Evolutionary conservation across 2,888 invertebrate species (phyloP), one percentile per base, ranked within the genome.

Genomic region (Hypercompe scribonia): DNA sequence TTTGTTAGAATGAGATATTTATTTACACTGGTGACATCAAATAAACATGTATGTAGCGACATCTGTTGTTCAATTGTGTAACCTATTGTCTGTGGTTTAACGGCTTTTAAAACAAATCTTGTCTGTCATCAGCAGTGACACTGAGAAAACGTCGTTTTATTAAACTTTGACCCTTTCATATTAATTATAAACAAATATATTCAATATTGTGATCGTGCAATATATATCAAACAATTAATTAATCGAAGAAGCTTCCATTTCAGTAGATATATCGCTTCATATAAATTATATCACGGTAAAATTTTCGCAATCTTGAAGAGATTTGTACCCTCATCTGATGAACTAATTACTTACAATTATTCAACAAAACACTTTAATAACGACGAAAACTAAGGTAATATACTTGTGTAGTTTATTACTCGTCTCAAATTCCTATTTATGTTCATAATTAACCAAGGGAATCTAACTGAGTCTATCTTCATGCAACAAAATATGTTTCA

Each of bases 331-430:
- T 72, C 69, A 67, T 72, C 69, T 72, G 63, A 76, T 54, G 71
- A 67, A 82, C 75, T 75, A 70, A 80, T 77, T 70, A 66, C 70
- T 67, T 33, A 64, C 69, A 73, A 75, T 82, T 82, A 78, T 78
- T 80, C 73, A 70, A 75, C 28, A 50, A 58, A 77, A 50, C 68
- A 63, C 67, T 67, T 66, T 67, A 61, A 67, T 71, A 65, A 34
- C 54, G 21, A 8, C 65, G 39, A 13, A 63, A 63, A 69, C 42
- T 61, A 42, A 69, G 33, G 34, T 36, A 39, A 39, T 65, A 11
- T 71, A 65, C 64, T 65, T 65, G n/a, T n/a, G 3, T 24, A 58
- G n/a, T 58, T 34, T 61, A 58, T 24, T 24, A 68, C n/a, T 36
- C 15, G 33, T 68, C 13, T 65, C 28, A 36, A 36, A 68, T 28